Base-by-base conservation (phyloP, 2,888 invertebrate genomes). In the Melinaea marsaeus region DNA sequence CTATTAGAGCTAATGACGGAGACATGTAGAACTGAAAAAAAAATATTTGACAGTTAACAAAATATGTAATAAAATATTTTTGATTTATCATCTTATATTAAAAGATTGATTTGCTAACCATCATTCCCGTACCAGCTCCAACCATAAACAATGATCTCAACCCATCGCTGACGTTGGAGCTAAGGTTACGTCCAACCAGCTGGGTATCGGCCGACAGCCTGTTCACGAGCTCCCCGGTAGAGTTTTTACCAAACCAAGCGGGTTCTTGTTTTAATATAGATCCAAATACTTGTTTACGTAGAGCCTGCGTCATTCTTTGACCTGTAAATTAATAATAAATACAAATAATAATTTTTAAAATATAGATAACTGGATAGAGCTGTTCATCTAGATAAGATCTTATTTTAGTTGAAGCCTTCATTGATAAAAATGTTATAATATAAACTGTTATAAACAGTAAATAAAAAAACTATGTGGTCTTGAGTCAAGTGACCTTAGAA, bases 111-210 rank as follows among this genome's bases (percentile, higher is more conserved):
- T 51, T 32, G 58, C 74, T 81, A 86, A 97, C 97, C 99, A 99
- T 99, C 96, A 99, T 98, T 35, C 95, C 95, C 47, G 97, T 94
- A 0, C 98, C 98, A 55, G 96, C 96, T 35, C 93, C 83, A 7
- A 96, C 95, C 94, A 98, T 97, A 65, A 97, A 94, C 2, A 94
- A 80, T 0, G 98, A 96, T 57, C 99, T 90, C 33, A 99, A 85
- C 0, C 99, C 99, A 88, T 99, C 99, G 2, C 98, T 98, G 64
- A 99, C 93, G 86, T 99, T 99, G 79, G 94, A 95, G 61, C 98
- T 98, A 1, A 99, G 92, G 47, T 98, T 96, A 66, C 96, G 94
- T 5, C 98, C 98, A 5, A 99, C 97, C 13, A 98, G 90, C 70
- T 96, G 95, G 0, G 98, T 96, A 79, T 99, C 99, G 7, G 97